These are phyloP conservation scores for Troides aeacus DNA, from an alignment of 2,888 invertebrate genomes.

Conservation along the genomic window DNA sequence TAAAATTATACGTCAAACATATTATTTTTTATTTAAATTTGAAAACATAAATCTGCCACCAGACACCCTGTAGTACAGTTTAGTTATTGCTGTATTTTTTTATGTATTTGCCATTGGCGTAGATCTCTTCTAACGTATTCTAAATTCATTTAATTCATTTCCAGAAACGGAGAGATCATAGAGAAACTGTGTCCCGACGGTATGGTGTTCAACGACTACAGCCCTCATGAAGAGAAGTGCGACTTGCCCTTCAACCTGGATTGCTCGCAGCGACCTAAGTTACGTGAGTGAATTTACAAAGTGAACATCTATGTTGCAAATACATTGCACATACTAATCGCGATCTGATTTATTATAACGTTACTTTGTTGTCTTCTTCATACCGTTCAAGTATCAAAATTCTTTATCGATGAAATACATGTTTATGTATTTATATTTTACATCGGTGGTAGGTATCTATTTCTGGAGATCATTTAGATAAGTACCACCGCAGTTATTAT, in stretches of 20 bases:
- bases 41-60: no score
- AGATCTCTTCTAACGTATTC: neutral
- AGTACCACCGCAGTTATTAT: no score
- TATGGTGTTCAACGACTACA: conserved; percentile 93
- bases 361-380: conserved; percentile 1
- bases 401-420: neutral
- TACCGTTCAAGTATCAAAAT: neutral
- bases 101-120: no score
- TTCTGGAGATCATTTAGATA: no score
- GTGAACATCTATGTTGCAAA: neutral
- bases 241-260: conserved; percentile 93
- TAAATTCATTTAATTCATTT: conserved; percentile 40
- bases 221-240: conserved; percentile 89
- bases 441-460: no score
- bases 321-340: neutral
- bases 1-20: no score
- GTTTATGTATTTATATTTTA: neutral
- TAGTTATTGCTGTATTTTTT: no score
- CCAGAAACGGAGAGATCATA: conserved; percentile 84
- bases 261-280: conserved; percentile 86
- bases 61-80: no score
- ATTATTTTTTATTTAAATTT: no score
- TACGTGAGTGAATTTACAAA: conserved; percentile 83
- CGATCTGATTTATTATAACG: neutral
- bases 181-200: conserved; percentile 93